phyloP scores from a whole-genome alignment of 2,797 vertebrate species.

The Muscicapa comitata region DNA sequence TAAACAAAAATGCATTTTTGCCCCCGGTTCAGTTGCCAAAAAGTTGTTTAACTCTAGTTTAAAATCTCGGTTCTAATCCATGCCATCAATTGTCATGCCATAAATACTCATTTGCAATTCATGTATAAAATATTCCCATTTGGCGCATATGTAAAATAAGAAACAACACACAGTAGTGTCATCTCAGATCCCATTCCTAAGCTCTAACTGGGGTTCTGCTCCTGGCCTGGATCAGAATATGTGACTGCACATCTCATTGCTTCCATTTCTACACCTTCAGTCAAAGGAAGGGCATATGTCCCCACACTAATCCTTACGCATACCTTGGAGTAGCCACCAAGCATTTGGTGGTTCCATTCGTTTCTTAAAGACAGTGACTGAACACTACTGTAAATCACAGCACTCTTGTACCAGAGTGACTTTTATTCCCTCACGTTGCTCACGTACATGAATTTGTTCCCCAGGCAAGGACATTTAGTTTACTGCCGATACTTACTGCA shows the following conservation, averaged over 20 bases:
- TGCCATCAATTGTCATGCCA: background rate
- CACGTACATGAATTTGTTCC: conserved; percentile 19
- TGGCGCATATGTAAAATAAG: background rate
- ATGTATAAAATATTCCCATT: background rate
- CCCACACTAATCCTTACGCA: background rate
- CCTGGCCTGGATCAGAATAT: conserved; percentile 22
- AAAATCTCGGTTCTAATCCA: conserved; percentile 46
- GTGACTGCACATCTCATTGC: background rate
- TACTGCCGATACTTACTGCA: background rate
- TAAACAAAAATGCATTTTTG: background rate
- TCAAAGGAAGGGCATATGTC: background rate
- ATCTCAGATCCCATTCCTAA: background rate
- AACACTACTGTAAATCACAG: background rate
- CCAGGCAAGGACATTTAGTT: background rate
- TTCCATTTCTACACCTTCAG: background rate
- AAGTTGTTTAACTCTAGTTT: conserved; percentile 20
- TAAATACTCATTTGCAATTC: background rate
- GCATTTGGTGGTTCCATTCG: background rate
- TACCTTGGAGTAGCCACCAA: background rate
- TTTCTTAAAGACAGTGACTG: background rate
- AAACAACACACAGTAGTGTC: background rate
- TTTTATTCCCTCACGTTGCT: conserved; percentile 27
- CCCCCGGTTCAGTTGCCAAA: conserved; percentile 39
- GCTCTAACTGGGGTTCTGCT: conserved; percentile 27
- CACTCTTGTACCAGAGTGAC: background rate